These are phyloP conservation scores for Gorilla gorilla DNA, from an alignment of 2,113 vertebrate genomes.

Conservation along the genomic window DNA sequence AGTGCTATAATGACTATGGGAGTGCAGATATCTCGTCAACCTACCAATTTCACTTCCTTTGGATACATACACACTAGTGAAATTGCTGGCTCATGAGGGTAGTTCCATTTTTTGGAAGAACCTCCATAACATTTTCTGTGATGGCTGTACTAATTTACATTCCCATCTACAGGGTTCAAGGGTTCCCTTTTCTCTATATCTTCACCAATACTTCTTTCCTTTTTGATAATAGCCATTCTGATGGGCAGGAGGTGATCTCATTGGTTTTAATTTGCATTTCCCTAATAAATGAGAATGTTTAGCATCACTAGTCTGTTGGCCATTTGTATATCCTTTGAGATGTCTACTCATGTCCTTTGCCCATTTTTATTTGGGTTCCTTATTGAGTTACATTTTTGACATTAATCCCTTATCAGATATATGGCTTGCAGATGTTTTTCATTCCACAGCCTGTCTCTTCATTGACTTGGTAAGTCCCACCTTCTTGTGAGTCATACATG, in stretches of 20 bases:
- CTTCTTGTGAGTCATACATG: not conserved
- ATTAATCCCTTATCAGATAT: not conserved
- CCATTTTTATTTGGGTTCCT: not conserved
- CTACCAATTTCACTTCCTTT: not conserved
- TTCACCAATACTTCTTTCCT: not conserved
- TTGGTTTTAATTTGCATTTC: not conserved
- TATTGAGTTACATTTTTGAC: not conserved
- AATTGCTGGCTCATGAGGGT: not conserved
- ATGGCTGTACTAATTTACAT: not conserved
- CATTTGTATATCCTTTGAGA: not conserved
- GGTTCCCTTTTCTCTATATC: not conserved
- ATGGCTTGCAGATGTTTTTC: not conserved
- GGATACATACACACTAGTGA: not conserved
- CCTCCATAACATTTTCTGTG: not conserved
- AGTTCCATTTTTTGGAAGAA: not conserved
- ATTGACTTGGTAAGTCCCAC: not conserved
- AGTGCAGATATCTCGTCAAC: not conserved
- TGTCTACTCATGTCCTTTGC: not conserved
- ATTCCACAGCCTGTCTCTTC: not conserved
- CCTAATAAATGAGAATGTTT: not conserved
- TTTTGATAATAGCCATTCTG: not conserved
- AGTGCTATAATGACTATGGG: too few species aligned
- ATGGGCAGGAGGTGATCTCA: not conserved
- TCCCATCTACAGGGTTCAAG: not conserved
- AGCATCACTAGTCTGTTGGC: not conserved